Evolutionary conservation across 2,888 invertebrate species (phyloP), one percentile per base, ranked within the genome.

Genomic region (Crossocerus cetratus): DNA sequence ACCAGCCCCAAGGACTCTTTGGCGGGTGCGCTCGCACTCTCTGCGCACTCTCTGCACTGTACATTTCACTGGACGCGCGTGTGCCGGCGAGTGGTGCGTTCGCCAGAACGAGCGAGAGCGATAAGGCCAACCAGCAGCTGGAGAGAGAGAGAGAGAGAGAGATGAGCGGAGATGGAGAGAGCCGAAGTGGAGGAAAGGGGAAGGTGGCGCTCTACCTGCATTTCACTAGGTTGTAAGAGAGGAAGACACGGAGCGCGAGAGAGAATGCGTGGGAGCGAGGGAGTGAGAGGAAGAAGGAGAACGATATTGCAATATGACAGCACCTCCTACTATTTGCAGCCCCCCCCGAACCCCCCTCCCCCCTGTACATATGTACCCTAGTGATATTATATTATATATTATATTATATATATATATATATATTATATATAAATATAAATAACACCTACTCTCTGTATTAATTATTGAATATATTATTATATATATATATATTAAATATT

Each of bases 321-420:
- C 86, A 87, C 84, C 84, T 86, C 83, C 77, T 82, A 86, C 80
- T 85, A 86, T 83, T 86, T 86, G 87, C 88, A 85, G 77, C 68
- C 82, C n/a, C n/a, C n/a, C n/a, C n/a, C n/a, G n/a, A n/a, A n/a
- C n/a, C n/a, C n/a, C n/a, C n/a, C n/a, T n/a, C n/a, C n/a, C n/a
- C n/a, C 84, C 83, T 90, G 90, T 90, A 90, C 83, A 90, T 90
- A 90, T 88, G 88, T 89, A 88, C 88, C 90, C 87, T 89, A 90
- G 88, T 87, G 87, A 89, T 89, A 89, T 85, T 86, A 88, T 86
- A 87, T 85, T 85, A 86, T 86, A 88, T 86, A 87, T 85, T 85
- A 86, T 86, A 86, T 84, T 86, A 87, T 86, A 86, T 84, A n/a
- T n/a, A n/a, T 83, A 86, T 84, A 85, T 82, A 80, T 77, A 82